Percentiles rank a stretch among this genome's conserved stretches.
These are phyloP conservation scores for Syndactyla subalaris DNA, from an alignment of 2,797 vertebrate genomes.

Conservation along the genomic window DNA sequence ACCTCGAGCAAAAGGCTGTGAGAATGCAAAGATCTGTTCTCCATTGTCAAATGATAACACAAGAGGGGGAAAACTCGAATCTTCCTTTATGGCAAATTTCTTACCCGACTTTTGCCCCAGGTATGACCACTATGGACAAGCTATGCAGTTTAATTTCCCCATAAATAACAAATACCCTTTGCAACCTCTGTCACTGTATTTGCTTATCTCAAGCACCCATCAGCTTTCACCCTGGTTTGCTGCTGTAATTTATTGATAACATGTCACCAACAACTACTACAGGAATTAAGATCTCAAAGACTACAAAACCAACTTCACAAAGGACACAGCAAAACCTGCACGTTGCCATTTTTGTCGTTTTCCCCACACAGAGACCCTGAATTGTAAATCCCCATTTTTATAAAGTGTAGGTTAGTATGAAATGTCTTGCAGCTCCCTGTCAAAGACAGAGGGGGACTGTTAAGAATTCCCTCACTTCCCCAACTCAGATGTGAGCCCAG, in stretches of 20 bases:
- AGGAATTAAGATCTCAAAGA: neutral
- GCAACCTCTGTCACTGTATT: neutral
- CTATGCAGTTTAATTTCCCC: neutral
- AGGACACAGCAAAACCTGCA: neutral
- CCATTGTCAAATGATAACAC: neutral
- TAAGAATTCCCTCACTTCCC: neutral
- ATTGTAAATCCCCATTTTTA: neutral
- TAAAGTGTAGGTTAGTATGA: neutral
- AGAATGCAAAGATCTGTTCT: conserved; percentile 9
- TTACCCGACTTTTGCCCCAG: neutral
- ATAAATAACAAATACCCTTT: neutral
- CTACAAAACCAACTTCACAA: neutral
- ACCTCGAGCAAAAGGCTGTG: neutral
- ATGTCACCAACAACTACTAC: neutral
- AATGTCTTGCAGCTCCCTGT: neutral
- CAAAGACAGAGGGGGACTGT: neutral
- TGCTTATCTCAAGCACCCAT: neutral
- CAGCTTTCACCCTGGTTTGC: neutral
- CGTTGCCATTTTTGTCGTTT: neutral
- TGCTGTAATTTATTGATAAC: neutral
- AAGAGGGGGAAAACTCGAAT: neutral
- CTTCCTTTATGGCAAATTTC: neutral
- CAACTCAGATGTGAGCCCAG: neutral
- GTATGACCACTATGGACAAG: accelerated
- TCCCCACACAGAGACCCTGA: neutral